Evolutionary conservation across 2,113 vertebrate species (phyloP), one percentile per base, ranked within the genome.

Genomic region (Nesogale talazaci): DNA sequence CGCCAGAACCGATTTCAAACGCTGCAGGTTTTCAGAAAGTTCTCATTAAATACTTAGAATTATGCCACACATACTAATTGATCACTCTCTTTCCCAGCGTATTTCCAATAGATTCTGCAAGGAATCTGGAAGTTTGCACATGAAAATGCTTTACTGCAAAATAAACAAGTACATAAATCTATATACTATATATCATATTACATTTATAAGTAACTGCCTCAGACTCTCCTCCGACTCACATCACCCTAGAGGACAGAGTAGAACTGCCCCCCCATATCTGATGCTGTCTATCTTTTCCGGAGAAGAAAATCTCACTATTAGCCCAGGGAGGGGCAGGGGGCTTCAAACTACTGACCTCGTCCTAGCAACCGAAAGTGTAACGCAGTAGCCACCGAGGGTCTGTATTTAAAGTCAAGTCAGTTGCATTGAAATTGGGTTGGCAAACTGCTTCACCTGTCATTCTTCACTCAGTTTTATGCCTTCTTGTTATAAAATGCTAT

Each of bases 401-500:
- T 61, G 9, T 77, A 83, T n/a, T 40, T 20, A 1, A 12, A 92
- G 31, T n/a, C 14, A 20, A 36, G 52, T 81, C 38, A 61, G 69
- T 9, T 42, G 10, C 27, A 61, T 61, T 34, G n/a, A 10, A 70
- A 1, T 90, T 27, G 20, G 29, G 42, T 16, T 20, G 20, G 29
- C 10, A 46, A 76, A 10, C 10, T 23, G 25, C 22, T 22, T 52
- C 29, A 19, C 5, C 15, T 10, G 27, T 31, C 20, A n/a, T 34
- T 15, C 31, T 76, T 34, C 14, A 9, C 31, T 31, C 69, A 31
- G 25, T 38, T 70, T n/a, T 52, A 19, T 27, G 15, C 36, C 3
- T 38, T 4, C 63, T 65, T 4, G 40, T 3, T 7, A 9, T 25
- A 3, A 65, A 2, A 4, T 2, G 2, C 16, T 34, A 9, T 7